Base-by-base conservation (phyloP, 2,797 vertebrate genomes). In the Kryptopterus vitreolus region DNA sequence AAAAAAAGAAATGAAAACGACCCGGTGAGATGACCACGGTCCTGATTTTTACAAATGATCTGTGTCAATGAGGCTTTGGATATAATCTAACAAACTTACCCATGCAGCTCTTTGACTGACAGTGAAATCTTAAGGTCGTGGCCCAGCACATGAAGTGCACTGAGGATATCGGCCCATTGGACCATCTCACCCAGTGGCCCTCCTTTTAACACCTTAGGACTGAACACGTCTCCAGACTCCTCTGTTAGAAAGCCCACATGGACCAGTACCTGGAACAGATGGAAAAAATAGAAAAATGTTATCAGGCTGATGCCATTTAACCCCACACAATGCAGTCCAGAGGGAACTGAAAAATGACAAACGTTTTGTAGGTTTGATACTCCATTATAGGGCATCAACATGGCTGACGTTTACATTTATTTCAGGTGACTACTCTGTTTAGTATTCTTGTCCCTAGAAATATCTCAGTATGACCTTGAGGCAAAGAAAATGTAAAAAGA, bases 171-270 rank as follows among this genome's bases (percentile, higher is more conserved):
- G 0, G 98, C 98, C 98, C 98, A 99, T 87, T 99, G 98, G 81
- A 99, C 98, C 97, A 99, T 98, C 90, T 99, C 98, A 0, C 98
- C 98, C 83, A 99, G 88, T 0, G 98, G 98, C 6, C 98, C 97
- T 2, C 98, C 98, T 85, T 98, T 99, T 86, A 98, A 91, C 84
- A 99, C 98, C 82, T 97, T 94, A 0, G 97, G 97, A 81, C 97
- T 99, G 91, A 99, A 99, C 77, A 98, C 96, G 0, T 99, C 97
- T 43, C 98, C 98, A 0, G 97, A 98, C 88, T 99, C 97, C 88
- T 99, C 98, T 0, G 97, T 99, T 85, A 99, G 93, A 91, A 99
- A 99, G 82, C 98, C 98, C 0, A 99, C 96, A 18, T 99, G 97
- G 81, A 99, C 89, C 59, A 99, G 89, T 87, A 99, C 95, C 98